A percentile compares a stretch with the other conserved stretches of the same genome.
Conservation (phyloP, 2,797 vertebrate genomes). For the Anguilla marmorata region DNA sequence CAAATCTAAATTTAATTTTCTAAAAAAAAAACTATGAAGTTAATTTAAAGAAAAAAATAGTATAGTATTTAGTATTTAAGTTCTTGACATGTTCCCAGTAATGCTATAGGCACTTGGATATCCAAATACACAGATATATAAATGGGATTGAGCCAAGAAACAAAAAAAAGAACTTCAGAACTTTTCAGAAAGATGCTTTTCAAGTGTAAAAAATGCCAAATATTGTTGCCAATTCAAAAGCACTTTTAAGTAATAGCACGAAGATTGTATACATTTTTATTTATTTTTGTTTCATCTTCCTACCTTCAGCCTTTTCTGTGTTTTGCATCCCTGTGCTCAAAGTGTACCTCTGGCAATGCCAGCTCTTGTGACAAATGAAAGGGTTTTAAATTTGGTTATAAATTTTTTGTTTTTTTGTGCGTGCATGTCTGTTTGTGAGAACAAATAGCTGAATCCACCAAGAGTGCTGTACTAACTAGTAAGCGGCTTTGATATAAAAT, state of each 20-base stretch:
- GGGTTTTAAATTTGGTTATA: background rate
- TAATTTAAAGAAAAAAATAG: too few species aligned
- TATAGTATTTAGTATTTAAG: background rate
- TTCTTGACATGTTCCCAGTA: background rate
- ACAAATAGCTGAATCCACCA: background rate
- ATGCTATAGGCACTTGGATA: background rate
- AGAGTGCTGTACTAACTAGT: background rate
- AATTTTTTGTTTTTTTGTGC: background rate
- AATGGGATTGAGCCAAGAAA: background rate
- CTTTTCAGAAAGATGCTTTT: background rate
- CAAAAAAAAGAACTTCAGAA: background rate
- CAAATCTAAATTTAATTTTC: too few species aligned
- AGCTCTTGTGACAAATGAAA: background rate
- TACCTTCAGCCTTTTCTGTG: background rate
- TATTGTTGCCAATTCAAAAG: background rate
- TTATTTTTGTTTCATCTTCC: background rate
- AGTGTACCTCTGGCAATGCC: background rate
- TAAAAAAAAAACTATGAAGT: background rate
- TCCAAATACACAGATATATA: background rate
- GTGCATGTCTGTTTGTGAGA: background rate
- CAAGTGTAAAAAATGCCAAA: background rate
- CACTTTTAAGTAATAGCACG: background rate
- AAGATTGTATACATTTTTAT: background rate
- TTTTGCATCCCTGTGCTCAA: background rate
- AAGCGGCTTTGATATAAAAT: background rate